Conservation (phyloP, 2,888 invertebrate genomes). For the Bedellia somnulentella region DNA sequence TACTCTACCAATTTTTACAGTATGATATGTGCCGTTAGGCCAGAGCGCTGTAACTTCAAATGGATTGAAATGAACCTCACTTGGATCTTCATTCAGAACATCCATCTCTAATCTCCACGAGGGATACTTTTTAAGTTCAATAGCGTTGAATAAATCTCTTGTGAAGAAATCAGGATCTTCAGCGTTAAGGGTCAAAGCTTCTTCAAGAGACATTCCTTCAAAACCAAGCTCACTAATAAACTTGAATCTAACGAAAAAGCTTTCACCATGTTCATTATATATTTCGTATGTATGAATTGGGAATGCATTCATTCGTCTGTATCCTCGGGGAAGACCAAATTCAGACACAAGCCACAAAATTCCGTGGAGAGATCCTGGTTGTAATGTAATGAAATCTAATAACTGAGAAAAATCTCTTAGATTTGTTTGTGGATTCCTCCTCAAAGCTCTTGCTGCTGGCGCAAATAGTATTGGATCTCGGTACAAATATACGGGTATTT, state of each 20-base stretch:
- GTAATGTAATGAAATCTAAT: constrained; percentile 53
- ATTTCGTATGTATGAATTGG: constrained; percentile 43
- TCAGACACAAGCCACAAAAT: constrained; percentile 43
- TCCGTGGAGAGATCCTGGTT: constrained; percentile 47
- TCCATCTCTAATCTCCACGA: constrained; percentile 34
- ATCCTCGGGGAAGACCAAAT: constrained; percentile 55
- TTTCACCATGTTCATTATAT: constrained; percentile 33
- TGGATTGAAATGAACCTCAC: constrained; percentile 25
- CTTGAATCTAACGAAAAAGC: constrained; percentile 31
- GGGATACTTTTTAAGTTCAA: constrained; percentile 25
- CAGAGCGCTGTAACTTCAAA: constrained; percentile 29
- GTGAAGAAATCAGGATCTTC: constrained; percentile 28
- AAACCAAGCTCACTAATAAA: constrained; percentile 37
- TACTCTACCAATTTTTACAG: constrained; percentile 24
- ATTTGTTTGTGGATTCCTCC: constrained; percentile 58
- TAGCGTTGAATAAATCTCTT: constrained; percentile 30
- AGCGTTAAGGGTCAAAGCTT: constrained; percentile 18
- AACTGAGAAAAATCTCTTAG: constrained; percentile 21
- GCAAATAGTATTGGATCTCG: constrained; percentile 56
- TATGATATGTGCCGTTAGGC: constrained; percentile 32
- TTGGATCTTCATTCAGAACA: constrained; percentile 21
- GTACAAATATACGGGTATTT: constrained; percentile 59
- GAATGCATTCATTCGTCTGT: constrained; percentile 56
- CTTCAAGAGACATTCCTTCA: constrained; percentile 24
- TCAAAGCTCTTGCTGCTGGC: constrained; percentile 53